Evolutionary conservation across 2,113 vertebrate genomes (phyloP), one percentile per base, ranked within the genome.

Genomic region (Azemiops feae): DNA sequence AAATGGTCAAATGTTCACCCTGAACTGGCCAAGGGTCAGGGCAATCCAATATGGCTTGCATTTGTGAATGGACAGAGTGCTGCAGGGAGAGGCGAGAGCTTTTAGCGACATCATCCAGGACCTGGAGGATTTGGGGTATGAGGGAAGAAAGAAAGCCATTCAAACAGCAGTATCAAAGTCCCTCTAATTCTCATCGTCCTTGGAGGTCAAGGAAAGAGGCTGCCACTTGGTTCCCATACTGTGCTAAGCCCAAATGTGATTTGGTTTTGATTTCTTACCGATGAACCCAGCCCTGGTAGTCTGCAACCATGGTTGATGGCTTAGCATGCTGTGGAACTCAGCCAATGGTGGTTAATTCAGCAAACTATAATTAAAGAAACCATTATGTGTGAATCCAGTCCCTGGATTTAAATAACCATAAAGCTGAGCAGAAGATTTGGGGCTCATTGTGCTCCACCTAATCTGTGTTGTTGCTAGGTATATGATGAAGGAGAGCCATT

Each of bases 1-100:
- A 93, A 93, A 95, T 81, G 91, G 94, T 92, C 95, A 93, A 93
- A 95, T 64, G 91, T 95, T 93, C 91, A 93, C 91, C 94, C 87
- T 89, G 9, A 0, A 86, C 8, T 87, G 39, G 69, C n/a, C 3
- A 0, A 81, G 0, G 95, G 95, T 96, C 95, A 94, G 64, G 93
- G 30, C 81, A 94, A 93, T 90, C 92, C 94, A 93, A 43, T 14
- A 90, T 91, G 95, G 94, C 92, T 89, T 69, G 88, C 93, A 92
- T 96, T 95, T 94, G 92, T 55, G 69, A 85, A 0, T 0, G 1
- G 87, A 93, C 92, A 55, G 25, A 39, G 39, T 34, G 8, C 60
- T 43, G n/a, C 18, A 2, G n/a, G n/a, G 14, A 55, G 14, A 20
- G 14, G 54, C 58, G 2, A 74, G 25, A 55, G 88, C 89, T 85